Conservation (phyloP, 1,140 invertebrate species). For the Lepidotrigona ventralis region DNA sequence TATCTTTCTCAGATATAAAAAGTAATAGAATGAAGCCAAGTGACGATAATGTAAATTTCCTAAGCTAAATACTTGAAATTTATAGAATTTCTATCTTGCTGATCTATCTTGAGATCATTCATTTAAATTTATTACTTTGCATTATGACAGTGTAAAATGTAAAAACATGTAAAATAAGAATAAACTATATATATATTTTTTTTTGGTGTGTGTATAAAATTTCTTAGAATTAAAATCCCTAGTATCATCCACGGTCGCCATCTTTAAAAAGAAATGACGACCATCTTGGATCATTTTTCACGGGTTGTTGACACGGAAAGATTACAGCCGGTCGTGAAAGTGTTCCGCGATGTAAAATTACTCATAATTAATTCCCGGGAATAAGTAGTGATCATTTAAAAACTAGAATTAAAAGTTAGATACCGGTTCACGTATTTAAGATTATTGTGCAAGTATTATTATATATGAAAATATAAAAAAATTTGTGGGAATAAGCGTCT, state of each 20-base stretch:
- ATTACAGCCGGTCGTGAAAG: constrained; percentile 71
- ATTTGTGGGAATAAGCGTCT: constrained; percentile 53
- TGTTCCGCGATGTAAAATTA: constrained; percentile 64
- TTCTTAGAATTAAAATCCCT: constrained; percentile 52
- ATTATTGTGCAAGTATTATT: constrained; percentile 27
- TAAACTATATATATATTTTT: neutral
- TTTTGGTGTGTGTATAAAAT: neutral
- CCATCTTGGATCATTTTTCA: constrained; percentile 73
- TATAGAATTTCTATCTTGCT: neutral
- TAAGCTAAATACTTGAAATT: neutral
- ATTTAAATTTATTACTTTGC: neutral
- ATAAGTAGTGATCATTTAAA: constrained; percentile 39
- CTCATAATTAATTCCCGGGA: constrained; percentile 46
- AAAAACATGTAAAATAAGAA: neutral
- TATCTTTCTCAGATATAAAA: neutral
- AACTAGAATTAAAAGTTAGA: constrained; percentile 31
- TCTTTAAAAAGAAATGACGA: constrained; percentile 60
- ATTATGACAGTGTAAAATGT: neutral
- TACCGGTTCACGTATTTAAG: neutral
- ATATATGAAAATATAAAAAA: constrained; percentile 33
- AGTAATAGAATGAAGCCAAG: neutral
- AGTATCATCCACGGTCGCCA: constrained; percentile 49
- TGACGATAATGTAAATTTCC: neutral
- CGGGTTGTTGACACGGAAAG: constrained; percentile 72
- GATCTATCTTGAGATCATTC: neutral